Evolutionary conservation across 2,888 invertebrate species (phyloP), one percentile per base, ranked within the genome.

Genomic region (Stegana nigrithorax): DNA sequence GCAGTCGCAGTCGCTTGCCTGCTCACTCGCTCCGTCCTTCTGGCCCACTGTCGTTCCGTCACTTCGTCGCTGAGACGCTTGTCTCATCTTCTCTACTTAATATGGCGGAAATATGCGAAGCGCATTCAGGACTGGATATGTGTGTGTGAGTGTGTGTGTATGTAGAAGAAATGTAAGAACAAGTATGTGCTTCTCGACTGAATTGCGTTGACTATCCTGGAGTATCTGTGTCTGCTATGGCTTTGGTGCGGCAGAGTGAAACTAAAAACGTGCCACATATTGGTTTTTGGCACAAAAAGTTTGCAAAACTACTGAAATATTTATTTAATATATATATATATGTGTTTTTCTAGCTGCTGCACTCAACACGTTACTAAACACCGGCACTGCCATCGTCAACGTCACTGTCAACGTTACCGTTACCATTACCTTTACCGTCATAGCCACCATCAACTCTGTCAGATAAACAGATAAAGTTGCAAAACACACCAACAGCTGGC

Each of bases 101-200:
- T 29, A 55, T 47, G 29, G 45, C 57, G 36, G 55, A 56, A 55
- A 57, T 57, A 42, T 26, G 29, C 53, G 53, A 32, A 27, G 17
- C 14, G 5, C 47, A 47, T 25, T 8, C 25, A 12, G 4, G 10
- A 10, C 44, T 44, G 6, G 1, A 14, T 44, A 14, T 17, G 2
- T 51, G 27, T 23, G 23, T 17, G 23, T 23, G 45, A 7, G 8
- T 14, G 2, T 50, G 5, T 14, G 51, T 17, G 51, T 25, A 17
- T 51, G 51, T 26, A 10, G n/a, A n/a, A n/a, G n/a, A n/a, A n/a
- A n/a, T n/a, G n/a, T n/a, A n/a, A n/a, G n/a, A n/a, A n/a, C n/a
- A n/a, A n/a, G n/a, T n/a, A n/a, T n/a, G n/a, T n/a, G n/a, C 32
- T 39, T 14, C n/a, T 17, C 39, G 17, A 14, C 32, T 2, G 32